Evolutionary conservation across 2,888 invertebrate genomes (phyloP), one percentile per base, ranked within the genome.

Genomic region (Tuta absoluta): DNA sequence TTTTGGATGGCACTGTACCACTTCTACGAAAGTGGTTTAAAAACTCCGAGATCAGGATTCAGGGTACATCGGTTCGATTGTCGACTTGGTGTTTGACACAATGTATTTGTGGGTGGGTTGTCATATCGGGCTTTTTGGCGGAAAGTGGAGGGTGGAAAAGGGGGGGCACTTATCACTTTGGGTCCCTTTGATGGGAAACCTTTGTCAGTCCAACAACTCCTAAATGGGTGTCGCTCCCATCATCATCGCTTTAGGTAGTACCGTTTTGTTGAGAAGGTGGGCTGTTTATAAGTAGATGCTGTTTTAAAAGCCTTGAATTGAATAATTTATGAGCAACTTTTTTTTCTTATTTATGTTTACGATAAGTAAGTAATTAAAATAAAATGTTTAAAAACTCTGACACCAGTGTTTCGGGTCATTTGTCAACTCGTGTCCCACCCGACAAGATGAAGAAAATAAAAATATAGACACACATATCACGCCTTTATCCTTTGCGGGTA

Each of bases 151-250:
- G 23, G 33, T 5, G 5, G 33, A 33, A n/a, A 24, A 21, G 38
- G 45, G 60, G 59, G 41, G 12, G 23, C 65, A 63, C 66, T 66
- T 66, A 63, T 65, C 66, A 62, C 21, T 61, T 61, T 38, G 56
- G 60, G 21, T 24, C 38, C 63, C 58, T 64, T 64, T 60, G 64
- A 64, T 62, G 21, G 45, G 48, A 60, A 38, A 24, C 60, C 51
- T 60, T 64, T 64, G 64, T 61, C 51, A 19, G 59, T n/a, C 61
- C 58, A 63, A 63, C 57, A 48, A 28, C 63, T 56, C 41, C 45
- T 61, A 19, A 61, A 61, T 62, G 48, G 38, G 62, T 60, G 59
- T 60, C 41, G 62, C 21, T 53, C 19, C 21, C 56, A 17, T 33
- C 56, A 56, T 56, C 56, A 17, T 33, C 56, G 33, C 33, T 33